Conservation (phyloP, 1,140 invertebrate species). For the Dendroctonus ponderosae region DNA sequence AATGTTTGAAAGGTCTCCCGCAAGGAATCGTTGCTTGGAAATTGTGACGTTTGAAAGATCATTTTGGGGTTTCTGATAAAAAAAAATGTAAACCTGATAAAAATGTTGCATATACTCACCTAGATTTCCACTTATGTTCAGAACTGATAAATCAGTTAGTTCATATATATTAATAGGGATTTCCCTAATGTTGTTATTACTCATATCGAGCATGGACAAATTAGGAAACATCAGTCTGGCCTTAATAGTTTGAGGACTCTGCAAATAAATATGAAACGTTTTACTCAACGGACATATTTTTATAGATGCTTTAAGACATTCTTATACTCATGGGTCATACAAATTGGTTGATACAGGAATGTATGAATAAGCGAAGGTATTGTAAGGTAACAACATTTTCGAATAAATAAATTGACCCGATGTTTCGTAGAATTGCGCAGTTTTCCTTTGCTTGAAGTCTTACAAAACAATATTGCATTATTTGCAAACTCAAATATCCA, state of each 20-base stretch:
- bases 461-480: no score
- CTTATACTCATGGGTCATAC: no score
- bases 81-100: background rate
- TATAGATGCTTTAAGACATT: background rate
- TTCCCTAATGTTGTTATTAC: constrained; percentile 78
- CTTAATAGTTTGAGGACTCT: constrained; percentile 52
- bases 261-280: constrained; percentile 21
- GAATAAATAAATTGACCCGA: no score
- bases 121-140: constrained; percentile 88
- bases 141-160: constrained; percentile 84
- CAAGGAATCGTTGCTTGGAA: no score
- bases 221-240: constrained; percentile 84
- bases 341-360: no score
- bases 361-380: no score
- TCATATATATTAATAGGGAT: constrained; percentile 85
- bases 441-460: no score
- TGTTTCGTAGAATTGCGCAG: no score
- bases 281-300: constrained; percentile 2
- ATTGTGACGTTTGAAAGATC: no score
- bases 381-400: no score
- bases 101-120: constrained; percentile 51
- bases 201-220: constrained; percentile 92
- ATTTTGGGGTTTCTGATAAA: background rate
- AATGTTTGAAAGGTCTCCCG: no score
- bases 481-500: no score